phyloP scores from a whole-genome alignment of 2,797 vertebrate species.

The Sebastes vulpes region DNA sequence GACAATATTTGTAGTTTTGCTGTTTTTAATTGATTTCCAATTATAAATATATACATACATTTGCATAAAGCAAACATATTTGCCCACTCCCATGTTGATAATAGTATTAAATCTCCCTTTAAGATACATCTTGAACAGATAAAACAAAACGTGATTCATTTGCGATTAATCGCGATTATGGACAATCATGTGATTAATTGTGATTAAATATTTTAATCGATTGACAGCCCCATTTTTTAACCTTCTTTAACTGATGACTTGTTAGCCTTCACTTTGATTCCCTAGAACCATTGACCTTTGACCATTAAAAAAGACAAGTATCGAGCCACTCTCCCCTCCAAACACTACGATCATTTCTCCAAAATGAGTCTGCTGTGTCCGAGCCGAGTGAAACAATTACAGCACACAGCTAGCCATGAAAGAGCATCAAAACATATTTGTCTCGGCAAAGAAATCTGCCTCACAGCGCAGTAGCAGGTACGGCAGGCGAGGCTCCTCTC shows the following conservation, averaged over 20 bases:
- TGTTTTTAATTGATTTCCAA: too few relatives aligned
- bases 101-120: too few relatives aligned
- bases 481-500: constrained; percentile 39
- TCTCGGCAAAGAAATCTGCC: constrained; percentile 59
- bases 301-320: background rate
- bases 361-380: background rate
- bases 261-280: background rate
- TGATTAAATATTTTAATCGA: too few relatives aligned
- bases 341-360: background rate
- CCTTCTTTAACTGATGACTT: background rate
- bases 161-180: too few relatives aligned
- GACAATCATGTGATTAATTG: too few relatives aligned
- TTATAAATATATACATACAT: too few relatives aligned
- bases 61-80: too few relatives aligned
- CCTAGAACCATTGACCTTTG: background rate
- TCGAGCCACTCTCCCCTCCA: background rate
- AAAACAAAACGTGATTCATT: too few relatives aligned
- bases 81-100: too few relatives aligned
- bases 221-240: too few relatives aligned
- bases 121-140: too few relatives aligned
- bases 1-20: too few relatives aligned
- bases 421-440: constrained; percentile 61
- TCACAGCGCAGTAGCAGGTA: constrained; percentile 52
- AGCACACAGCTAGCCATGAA: background rate
- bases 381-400: constrained; percentile 18